Percentiles rank a stretch among this genome's conserved stretches.
Conservation (phyloP, 2,113 vertebrate species). For the Pogonocichla stellata region DNA sequence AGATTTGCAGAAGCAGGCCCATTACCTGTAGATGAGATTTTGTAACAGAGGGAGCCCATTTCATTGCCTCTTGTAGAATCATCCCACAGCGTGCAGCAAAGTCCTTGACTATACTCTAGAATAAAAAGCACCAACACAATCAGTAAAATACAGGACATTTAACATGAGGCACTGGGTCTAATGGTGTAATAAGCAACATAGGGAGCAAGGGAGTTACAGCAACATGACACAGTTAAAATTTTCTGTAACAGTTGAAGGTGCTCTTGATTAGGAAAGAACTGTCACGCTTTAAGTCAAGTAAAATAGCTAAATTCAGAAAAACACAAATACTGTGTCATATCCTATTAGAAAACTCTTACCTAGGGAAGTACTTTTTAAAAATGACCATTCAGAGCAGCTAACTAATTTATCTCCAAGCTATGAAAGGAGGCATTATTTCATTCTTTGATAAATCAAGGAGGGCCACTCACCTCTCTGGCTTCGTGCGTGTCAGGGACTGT, state of each 20-base stretch:
- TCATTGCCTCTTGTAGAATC: constrained; percentile 97
- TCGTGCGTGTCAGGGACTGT: constrained; percentile 95
- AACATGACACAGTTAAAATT: background rate
- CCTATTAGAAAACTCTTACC: background rate
- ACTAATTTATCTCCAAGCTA: background rate
- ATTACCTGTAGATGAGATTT: constrained; percentile 95
- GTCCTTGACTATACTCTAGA: constrained; percentile 92
- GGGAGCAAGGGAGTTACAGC: background rate
- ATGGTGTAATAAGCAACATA: background rate
- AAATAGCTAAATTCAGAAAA: background rate
- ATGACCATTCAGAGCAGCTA: background rate
- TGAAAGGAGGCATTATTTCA: background rate
- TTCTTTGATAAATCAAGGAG: background rate
- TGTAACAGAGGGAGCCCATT: constrained; percentile 96
- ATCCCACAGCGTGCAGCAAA: constrained; percentile 97
- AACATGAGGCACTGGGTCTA: background rate
- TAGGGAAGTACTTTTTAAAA: background rate
- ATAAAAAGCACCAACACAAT: background rate
- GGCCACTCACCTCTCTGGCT: constrained; percentile 85
- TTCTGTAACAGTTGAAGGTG: background rate
- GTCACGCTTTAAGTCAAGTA: background rate
- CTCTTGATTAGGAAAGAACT: background rate
- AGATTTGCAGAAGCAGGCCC: background rate
- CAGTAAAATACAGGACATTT: background rate
- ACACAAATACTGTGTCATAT: background rate